Base-by-base conservation (phyloP, 2,113 vertebrate genomes). In the Sapayoa aenigma region DNA sequence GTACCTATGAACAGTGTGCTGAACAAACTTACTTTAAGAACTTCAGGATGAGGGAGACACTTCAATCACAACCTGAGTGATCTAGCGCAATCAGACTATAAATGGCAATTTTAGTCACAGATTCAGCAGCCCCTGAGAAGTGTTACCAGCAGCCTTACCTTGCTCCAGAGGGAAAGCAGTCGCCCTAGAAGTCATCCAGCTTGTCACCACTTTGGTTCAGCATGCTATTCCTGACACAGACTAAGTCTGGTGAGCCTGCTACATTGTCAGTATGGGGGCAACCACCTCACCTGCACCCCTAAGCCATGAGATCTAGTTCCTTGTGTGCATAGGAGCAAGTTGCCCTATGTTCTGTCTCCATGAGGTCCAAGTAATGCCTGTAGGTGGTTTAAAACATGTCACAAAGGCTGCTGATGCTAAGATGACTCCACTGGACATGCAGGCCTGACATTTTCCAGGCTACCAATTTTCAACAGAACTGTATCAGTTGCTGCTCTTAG, bases 261-360 rank as follows among this genome's bases (percentile, higher is more conserved):
- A 49, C 5, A 1, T 44, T 39, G n/a, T 30, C 11, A 7, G 2
- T 58, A 42, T 4, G 7, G 13, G 27, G 27, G 4, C 1, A 3
- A 47, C 10, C n/a, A 56, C 18, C 20, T 47, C 12, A 21, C 27
- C 42, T 78, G 8, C 28, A 55, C 8, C 15, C 25, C 16, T 44
- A 75, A 67, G 12, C 24, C 23, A 7, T 30, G 12, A 66, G 16
- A 65, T 63, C 1, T 0, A 73, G n/a, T 20, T 46, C 60, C 4
- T 3, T 28, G 5, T 3, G 8, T 27, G n/a, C 5, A 15, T 22
- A 19, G 21, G 11, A 80, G 28, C 23, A 93, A 60, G 15, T 10
- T 90, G 52, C 19, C 21, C 65, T 8, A 56, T 66, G 24, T 5
- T 87, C 10, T 3, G 6, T 24, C 27, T n/a, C 22, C 1, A 21